Evolutionary conservation across 1,140 invertebrate genomes (phyloP).

Genomic region (Orius insidiosus): DNA sequence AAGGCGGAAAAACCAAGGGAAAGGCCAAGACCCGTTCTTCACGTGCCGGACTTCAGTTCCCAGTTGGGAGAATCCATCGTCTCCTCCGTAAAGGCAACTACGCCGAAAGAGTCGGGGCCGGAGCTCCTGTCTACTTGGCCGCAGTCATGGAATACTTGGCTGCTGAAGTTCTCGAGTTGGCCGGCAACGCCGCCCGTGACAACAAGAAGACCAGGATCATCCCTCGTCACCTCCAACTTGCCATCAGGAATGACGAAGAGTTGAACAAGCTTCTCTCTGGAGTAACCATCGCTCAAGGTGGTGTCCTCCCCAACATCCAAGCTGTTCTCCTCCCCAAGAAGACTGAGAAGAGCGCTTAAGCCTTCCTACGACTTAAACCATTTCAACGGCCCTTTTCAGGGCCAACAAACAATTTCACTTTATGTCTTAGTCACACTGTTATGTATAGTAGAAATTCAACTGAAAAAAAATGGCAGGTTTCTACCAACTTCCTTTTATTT

Average conservation of each 20-base stretch:
- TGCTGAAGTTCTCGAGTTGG: slow-evolving; percentile 42
- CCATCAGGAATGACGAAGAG: slow-evolving; percentile 66
- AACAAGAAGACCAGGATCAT: slow-evolving; percentile 53
- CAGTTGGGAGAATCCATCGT: slow-evolving; percentile 50
- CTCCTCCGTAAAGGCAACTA: slow-evolving; percentile 50
- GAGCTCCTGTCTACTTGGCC: slow-evolving; percentile 50
- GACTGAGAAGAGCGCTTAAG: slow-evolving; percentile 23
- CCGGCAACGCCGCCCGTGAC: slow-evolving; percentile 41
- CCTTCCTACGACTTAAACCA: background rate
- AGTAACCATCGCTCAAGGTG: slow-evolving; percentile 69
- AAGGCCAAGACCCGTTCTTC: slow-evolving; percentile 42
- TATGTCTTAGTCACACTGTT: too few species aligned
- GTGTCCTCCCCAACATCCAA: slow-evolving; percentile 65
- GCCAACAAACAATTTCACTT: background rate
- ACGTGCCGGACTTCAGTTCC: slow-evolving; percentile 50
- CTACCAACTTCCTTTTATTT: too few species aligned
- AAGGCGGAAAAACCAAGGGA: slow-evolving; percentile 13
- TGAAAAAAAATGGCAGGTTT: too few species aligned
- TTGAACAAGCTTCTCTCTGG: slow-evolving; percentile 57
- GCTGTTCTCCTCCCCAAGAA: slow-evolving; percentile 54
- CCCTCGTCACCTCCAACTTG: slow-evolving; percentile 60
- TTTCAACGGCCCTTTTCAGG: slow-evolving; percentile 8
- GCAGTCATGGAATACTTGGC: slow-evolving; percentile 42
- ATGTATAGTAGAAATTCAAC: too few species aligned
- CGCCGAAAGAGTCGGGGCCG: slow-evolving; percentile 47